phyloP scores from a whole-genome alignment of 2,888 invertebrate genomes.

The Congeria kusceri region DNA sequence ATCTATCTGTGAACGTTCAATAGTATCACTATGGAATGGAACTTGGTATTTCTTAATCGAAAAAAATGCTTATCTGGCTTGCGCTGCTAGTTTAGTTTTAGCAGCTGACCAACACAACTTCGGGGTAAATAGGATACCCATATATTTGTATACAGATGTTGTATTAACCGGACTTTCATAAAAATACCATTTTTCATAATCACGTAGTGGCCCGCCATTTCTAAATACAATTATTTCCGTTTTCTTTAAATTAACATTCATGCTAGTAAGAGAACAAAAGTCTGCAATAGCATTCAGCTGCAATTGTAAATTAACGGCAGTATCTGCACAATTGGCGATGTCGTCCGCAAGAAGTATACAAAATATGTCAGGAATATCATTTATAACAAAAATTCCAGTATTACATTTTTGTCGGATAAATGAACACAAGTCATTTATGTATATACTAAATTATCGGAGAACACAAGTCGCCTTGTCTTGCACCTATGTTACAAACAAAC shows the following conservation, averaged over 20 bases:
- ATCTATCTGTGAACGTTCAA: no score
- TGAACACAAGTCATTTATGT: slow-evolving; percentile 14
- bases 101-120: no score
- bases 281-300: background rate
- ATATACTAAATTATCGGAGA: slow-evolving; percentile 10
- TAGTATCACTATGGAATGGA: no score
- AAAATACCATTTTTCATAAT: slow-evolving; percentile 15
- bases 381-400: slow-evolving; percentile 8
- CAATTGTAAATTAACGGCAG: background rate
- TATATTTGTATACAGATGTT: no score
- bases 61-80: no score
- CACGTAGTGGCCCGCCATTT: slow-evolving; percentile 1
- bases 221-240: slow-evolving; percentile 9
- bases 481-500: no score
- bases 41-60: no score
- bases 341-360: no score
- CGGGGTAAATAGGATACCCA: no score
- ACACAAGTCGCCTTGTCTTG: background rate
- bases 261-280: slow-evolving; percentile 1
- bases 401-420: slow-evolving; percentile 10
- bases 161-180: no score
- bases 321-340: background rate
- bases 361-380: slow-evolving; percentile 1
- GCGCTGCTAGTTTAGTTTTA: no score
- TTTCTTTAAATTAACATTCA: slow-evolving; percentile 6